Evolutionary conservation across 2,797 vertebrate genomes (phyloP), one percentile per base, ranked within the genome.

Genomic region (Brachyalestes nurse): DNA sequence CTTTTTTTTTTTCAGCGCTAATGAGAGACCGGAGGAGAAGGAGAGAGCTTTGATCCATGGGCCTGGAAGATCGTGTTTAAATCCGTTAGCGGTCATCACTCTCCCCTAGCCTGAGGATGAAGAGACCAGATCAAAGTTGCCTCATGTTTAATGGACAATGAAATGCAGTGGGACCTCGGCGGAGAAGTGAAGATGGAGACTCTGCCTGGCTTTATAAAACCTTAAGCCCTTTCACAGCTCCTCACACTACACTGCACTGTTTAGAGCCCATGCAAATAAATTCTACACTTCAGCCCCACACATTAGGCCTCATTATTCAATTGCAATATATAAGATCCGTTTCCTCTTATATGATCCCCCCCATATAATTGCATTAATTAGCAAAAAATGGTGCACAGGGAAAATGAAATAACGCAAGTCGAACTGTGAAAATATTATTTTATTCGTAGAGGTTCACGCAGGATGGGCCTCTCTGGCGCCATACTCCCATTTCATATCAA

Each of bases 391-490:
- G 82, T 58, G 70, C 65, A 25, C 19, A 38, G 74, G 84, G 72
- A 91, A 91, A 93, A 92, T 90, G 89, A 94, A 91, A 90, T 90
- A 92, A 91, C 85, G 90, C 85, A 88, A 88, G 89, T 91, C 88
- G 89, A 92, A 92, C 90, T 94, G 92, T 91, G 92, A 94, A 95
- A 95, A 95, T 95, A 94, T 94, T 93, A 92, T 95, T 95, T 94
- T 94, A 95, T 94, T 95, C 92, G 87, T 88, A 85, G 91, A 91
- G 89, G 88, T 92, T 92, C 85, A 86, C 89, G 89, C 88, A 90
- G 91, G 91, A 90, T 88, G 72, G 75, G 84, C 84, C 91, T 92
- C 88, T 90, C 91, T 89, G 91, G 92, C 92, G 91, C 92, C 93
- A 91, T 87, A 89, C 91, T 94, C 92, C 89, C 84, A 84, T 95